Percentiles rank a stretch among this genome's conserved stretches.
Conservation (phyloP, 2,113 vertebrate species). For the Xenus cinereus region DNA sequence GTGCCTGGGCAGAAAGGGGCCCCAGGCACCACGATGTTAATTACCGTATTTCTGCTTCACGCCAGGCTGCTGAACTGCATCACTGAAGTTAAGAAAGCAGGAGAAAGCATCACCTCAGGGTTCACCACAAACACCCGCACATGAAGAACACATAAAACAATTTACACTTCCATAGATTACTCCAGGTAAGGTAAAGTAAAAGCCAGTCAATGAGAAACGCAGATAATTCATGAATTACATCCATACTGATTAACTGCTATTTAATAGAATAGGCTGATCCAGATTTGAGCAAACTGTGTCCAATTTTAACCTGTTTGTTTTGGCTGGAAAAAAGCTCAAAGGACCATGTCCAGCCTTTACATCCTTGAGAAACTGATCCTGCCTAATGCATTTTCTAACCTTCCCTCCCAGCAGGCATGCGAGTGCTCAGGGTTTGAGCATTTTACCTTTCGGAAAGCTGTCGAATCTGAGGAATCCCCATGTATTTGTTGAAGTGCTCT, state of each 20-base stretch:
- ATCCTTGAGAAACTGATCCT: neutral
- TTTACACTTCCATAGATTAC: neutral
- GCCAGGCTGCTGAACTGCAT: neutral
- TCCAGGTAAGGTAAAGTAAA: neutral
- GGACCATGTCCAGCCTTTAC: neutral
- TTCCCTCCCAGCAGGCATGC: neutral
- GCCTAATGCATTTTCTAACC: neutral
- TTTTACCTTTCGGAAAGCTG: conserved; percentile 95
- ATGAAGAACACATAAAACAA: neutral
- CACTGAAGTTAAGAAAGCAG: neutral
- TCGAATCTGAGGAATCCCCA: conserved; percentile 97
- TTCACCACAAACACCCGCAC: neutral
- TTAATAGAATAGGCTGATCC: neutral
- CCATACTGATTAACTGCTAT: neutral
- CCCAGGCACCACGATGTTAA: neutral
- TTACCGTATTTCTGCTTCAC: fast-evolving
- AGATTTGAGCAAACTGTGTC: neutral
- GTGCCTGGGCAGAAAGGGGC: neutral
- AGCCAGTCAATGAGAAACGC: neutral
- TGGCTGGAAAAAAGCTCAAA: neutral
- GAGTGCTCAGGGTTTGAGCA: neutral
- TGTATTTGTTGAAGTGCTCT: conserved; percentile 98
- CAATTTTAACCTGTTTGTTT: neutral
- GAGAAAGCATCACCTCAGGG: neutral
- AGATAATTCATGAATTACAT: neutral